Evolutionary conservation across 2,797 vertebrate species (phyloP), one percentile per base, ranked within the genome.

Genomic region (Ficedula albicollis): DNA sequence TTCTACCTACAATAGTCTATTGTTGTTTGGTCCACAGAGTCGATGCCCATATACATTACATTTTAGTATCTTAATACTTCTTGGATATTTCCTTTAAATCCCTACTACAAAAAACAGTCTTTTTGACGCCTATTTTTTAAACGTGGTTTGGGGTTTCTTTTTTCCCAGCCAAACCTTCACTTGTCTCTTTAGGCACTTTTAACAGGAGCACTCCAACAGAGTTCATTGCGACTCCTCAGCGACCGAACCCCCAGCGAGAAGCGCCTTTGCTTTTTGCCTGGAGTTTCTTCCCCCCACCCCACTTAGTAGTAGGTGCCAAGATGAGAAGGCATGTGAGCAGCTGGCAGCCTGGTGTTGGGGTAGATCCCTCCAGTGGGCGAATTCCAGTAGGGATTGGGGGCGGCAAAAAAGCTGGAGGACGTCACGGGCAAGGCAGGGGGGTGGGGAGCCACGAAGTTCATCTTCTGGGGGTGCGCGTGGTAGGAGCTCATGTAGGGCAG

Each of bases 351-450:
- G 13, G 98, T 98, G 73, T 98, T 98, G 49, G 98, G 98, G 95
- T 99, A 99, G 87, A 99, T 98, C 13, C 98, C 98, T 75, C 98
- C 98, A 9, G 98, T 97, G 5, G 99, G 98, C 9, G 99, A 98
- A 98, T 98, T 99, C 99, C 99, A 99, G 98, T 99, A 99, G 0
- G 98, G 98, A 87, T 98, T 98, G 8, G 98, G 98, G 87, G 98
- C 97, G 4, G 98, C 98, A 0, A 99, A 99, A 76, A 99, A 99
- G 92, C 98, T 98, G 92, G 98, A 98, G 0, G 98, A 98, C 3
- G 98, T 98, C 73, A 99, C 98, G 0, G 98, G 98, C 86, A 99
- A 91, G 56, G 98, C 97, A 2, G 98, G 98, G 22, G 98, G 98
- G 70, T 99, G 98, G 72, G 98, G 89, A 77, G 98, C 97, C 75